Base-by-base conservation (phyloP, 2,113 vertebrate species). In the Sisor rabdophorus region DNA sequence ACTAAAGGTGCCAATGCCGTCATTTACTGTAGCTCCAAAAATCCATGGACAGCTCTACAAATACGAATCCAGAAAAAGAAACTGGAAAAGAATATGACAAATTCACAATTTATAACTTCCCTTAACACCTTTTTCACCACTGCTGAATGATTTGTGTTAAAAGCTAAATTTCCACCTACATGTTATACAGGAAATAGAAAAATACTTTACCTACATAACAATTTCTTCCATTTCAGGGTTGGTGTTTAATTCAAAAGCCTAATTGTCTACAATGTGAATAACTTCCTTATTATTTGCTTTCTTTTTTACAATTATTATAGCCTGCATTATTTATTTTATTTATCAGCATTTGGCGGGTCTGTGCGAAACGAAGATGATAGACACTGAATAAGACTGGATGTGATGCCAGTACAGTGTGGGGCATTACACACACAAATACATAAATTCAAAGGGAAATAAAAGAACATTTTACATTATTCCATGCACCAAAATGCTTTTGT, bases 51-150 rank as follows among this genome's bases (percentile, higher is more conserved):
- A 40, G n/a, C n/a, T n/a, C n/a, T 4, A 68, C 32, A n/a, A 20
- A 56, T 47, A 50, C 80, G 67, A 58, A 28, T 55, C 50, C 73
- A n/a, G 72, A 10, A 75, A 67, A 81, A 17, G 30, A 52, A 68
- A 78, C 22, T 61, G 16, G 54, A 19, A 55, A 54, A 54, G 55
- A 54, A 26, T n/a, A 26, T 32, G 16, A 16, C 60, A 40, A 53
- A 77, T 67, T 19, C 22, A 65, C 16, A 12, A 65, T 54, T 75
- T 65, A 75, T 17, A 15, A 54, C 48, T 76, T 68, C 63, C 52
- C 16, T 54, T 50, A 65, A 48, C n/a, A 44, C 60, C 26, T 75
- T 75, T n/a, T 26, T 24, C 13, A 22, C 13, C 15, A 15, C 22
- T 67, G 50, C 53, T 76, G 19, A 68, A 76, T 76, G 24, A 30